These are phyloP conservation scores for Oreortyx pictus DNA, from an alignment of 2,797 vertebrate genomes.

Conservation along the genomic window DNA sequence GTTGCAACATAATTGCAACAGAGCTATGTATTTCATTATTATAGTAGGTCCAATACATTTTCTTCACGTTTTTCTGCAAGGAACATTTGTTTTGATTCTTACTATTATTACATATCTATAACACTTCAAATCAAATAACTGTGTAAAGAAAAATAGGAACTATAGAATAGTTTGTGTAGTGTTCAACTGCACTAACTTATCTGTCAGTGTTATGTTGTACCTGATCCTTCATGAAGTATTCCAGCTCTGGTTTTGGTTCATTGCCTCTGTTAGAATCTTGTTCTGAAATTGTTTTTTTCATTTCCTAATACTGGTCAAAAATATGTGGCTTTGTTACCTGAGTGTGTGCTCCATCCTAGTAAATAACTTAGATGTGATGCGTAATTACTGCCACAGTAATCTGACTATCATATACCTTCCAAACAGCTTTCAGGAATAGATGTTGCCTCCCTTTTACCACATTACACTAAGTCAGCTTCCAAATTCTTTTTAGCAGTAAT, in stretches of 20 bases:
- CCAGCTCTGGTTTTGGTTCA: background rate
- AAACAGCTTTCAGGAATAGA: background rate
- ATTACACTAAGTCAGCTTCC: background rate
- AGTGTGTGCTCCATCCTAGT: background rate
- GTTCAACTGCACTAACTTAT: background rate
- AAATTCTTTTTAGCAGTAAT: too few relatives aligned
- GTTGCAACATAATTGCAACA: background rate
- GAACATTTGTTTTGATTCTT: background rate
- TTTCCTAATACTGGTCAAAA: background rate
- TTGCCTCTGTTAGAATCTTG: background rate
- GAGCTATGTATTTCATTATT: background rate
- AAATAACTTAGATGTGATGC: background rate
- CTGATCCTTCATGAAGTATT: background rate
- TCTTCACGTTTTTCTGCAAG: background rate
- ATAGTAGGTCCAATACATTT: background rate
- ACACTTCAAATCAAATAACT: background rate
- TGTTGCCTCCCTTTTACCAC: background rate
- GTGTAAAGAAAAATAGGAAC: background rate
- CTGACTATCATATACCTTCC: background rate
- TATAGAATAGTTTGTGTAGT: background rate
- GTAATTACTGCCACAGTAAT: too few relatives aligned
- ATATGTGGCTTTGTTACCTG: background rate
- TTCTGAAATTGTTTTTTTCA: background rate
- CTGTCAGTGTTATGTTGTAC: background rate
- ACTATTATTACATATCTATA: background rate